Conservation (phyloP, 2,797 vertebrate genomes). For the Urophycis tenuis region DNA sequence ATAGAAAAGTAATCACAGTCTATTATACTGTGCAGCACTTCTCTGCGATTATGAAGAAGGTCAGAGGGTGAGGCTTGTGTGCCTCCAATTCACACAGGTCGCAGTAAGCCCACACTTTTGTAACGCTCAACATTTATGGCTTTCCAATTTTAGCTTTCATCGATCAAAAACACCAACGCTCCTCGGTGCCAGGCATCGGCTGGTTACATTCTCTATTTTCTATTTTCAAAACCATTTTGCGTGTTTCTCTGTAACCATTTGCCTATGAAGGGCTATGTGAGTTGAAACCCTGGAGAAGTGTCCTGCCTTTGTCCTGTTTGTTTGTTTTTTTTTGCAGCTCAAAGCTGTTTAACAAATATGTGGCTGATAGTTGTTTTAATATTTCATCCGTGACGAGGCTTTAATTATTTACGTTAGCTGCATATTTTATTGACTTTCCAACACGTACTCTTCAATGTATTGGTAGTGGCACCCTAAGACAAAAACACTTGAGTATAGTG, state of each 20-base stretch:
- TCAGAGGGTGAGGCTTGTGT: slow-evolving; percentile 47
- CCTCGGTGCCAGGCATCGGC: slow-evolving; percentile 21
- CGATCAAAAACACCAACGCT: slow-evolving; percentile 30
- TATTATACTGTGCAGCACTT: slow-evolving; percentile 57
- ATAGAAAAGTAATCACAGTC: slow-evolving; percentile 55
- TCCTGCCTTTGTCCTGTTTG: background rate
- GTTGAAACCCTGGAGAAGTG: background rate
- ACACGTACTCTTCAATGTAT: slow-evolving; percentile 14
- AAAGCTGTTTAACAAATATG: slow-evolving; percentile 28
- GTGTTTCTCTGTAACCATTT: no score
- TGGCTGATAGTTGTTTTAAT: slow-evolving; percentile 40
- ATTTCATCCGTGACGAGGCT: slow-evolving; percentile 30
- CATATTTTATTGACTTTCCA: slow-evolving; percentile 22
- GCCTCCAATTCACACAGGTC: slow-evolving; percentile 41
- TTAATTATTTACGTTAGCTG: slow-evolving; percentile 42
- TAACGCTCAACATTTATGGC: slow-evolving; percentile 37
- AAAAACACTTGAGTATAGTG: background rate
- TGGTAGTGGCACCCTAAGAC: background rate
- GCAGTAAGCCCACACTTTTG: slow-evolving; percentile 30
- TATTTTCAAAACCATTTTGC: background rate
- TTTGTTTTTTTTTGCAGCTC: slow-evolving; percentile 22
- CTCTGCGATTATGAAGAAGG: slow-evolving; percentile 54
- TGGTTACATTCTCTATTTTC: slow-evolving; percentile 4
- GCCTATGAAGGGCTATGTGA: no score
- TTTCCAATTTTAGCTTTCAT: slow-evolving; percentile 30